A percentile compares a stretch with the other conserved stretches of the same genome.
Evolutionary conservation across 2,113 vertebrate genomes (phyloP).

Genomic region (Chaetodon auriga): DNA sequence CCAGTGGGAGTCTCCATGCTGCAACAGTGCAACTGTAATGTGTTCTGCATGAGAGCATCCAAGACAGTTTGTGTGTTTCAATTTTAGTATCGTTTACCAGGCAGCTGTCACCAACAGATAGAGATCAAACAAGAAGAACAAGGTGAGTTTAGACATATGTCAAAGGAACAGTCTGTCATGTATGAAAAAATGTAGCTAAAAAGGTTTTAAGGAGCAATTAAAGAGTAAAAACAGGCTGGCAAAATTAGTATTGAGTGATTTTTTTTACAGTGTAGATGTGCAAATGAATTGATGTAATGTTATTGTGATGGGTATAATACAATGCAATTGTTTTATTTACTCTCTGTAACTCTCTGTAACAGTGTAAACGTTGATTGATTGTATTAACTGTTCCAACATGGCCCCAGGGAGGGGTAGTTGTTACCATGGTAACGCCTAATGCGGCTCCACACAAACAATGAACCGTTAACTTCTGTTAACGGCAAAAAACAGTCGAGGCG

Average conservation of each 20-base stretch:
- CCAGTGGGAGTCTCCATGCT: not conserved
- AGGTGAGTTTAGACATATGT: not conserved
- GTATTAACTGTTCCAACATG: too few species aligned
- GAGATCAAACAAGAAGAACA: not conserved
- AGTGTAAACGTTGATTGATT: not conserved
- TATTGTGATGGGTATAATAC: not conserved
- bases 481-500: not conserved
- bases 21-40: not conserved
- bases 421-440: too few species aligned
- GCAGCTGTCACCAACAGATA: not conserved
- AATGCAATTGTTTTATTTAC: not conserved
- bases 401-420: too few species aligned
- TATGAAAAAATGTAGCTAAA: not conserved
- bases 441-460: not conserved
- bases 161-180: not conserved
- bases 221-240: too few species aligned
- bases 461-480: not conserved
- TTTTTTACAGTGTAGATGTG: too few species aligned
- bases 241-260: not conserved
- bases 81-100: not conserved
- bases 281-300: too few species aligned
- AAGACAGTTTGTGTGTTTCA: not conserved
- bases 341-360: not conserved
- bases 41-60: conserved; percentile 14
- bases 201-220: not conserved